phyloP scores from a whole-genome alignment of 2,888 invertebrate species.

The Xestoiulus laeticollis region DNA sequence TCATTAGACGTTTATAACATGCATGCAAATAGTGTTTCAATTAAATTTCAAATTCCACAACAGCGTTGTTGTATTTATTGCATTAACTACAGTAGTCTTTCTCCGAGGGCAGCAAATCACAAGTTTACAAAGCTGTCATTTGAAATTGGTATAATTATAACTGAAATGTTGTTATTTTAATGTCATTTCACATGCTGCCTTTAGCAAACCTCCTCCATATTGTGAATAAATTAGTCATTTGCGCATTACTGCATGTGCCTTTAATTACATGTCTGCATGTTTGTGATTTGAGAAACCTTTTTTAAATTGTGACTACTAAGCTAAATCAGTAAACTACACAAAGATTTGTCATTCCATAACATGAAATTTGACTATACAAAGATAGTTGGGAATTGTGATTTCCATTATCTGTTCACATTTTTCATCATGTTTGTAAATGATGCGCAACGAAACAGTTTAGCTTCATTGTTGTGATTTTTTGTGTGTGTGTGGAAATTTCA shows the following conservation, averaged over 20 bases:
- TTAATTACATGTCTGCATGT: not conserved
- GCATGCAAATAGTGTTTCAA: not conserved
- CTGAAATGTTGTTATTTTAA: not conserved
- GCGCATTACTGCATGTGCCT: not conserved
- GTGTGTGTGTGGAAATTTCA: too few relatives aligned
- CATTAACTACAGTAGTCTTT: not conserved
- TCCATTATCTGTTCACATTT: too few relatives aligned
- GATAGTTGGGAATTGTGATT: too few relatives aligned
- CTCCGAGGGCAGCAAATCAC: not conserved
- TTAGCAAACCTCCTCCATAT: not conserved
- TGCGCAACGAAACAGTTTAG: too few relatives aligned
- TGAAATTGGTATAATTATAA: slow-evolving; percentile 16
- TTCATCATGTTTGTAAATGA: too few relatives aligned
- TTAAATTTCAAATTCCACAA: not conserved
- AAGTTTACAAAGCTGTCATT: not conserved
- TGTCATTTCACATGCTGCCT: not conserved
- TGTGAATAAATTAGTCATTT: not conserved
- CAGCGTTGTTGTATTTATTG: not conserved
- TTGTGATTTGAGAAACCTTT: not conserved
- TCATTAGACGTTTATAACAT: too few relatives aligned
- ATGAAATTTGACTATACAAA: not conserved
- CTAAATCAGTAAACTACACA: not conserved
- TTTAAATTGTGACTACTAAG: not conserved
- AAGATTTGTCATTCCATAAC: not conserved
- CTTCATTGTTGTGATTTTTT: too few relatives aligned